Evolutionary conservation across 2,113 vertebrate genomes (phyloP).

Genomic region (Gallinago media): DNA sequence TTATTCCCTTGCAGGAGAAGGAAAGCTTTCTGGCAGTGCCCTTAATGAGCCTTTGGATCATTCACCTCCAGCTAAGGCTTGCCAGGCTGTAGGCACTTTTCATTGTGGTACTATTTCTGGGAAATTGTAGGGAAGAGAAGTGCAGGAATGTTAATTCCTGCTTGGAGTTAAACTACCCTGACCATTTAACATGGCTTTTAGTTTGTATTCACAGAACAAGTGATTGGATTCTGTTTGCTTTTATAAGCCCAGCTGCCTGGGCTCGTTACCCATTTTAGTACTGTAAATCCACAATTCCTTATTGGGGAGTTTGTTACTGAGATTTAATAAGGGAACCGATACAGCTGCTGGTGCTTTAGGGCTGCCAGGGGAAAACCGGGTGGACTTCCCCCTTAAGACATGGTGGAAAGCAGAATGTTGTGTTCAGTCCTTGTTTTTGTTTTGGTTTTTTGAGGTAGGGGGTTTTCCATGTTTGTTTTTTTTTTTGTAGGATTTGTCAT

Average conservation of each 20-base stretch:
- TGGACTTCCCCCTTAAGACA: background rate
- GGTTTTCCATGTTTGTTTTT: background rate
- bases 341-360: background rate
- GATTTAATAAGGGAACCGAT: background rate
- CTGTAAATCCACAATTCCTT: background rate
- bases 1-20: background rate
- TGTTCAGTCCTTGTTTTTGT: background rate
- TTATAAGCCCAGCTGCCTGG: background rate
- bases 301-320: rapidly evolving
- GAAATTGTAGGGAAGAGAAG: too few species aligned
- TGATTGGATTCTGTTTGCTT: background rate
- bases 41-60: background rate
- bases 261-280: background rate
- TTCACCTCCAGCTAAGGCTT: background rate
- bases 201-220: background rate
- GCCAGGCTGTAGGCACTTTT: background rate
- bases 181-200: background rate
- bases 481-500: background rate
- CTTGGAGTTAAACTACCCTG: background rate
- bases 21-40: background rate
- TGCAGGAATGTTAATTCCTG: background rate
- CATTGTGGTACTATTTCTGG: background rate
- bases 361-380: background rate
- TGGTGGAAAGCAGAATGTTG: background rate
- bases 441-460: background rate